Evolutionary conservation across 1,140 invertebrate species (phyloP).

Genomic region (Aporrectodea caliginosa): DNA sequence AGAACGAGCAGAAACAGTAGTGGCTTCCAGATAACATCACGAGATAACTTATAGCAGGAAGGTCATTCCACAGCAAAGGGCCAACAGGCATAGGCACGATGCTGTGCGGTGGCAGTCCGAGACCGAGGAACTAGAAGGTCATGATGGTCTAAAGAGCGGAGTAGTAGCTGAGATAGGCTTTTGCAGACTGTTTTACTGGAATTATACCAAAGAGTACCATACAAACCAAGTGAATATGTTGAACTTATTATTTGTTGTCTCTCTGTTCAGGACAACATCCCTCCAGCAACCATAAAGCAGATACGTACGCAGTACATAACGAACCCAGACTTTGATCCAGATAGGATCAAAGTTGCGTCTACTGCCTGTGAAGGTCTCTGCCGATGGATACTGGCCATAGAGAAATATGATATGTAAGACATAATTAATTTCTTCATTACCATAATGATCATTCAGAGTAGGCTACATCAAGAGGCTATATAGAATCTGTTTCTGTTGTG

Average conservation of each 20-base stretch:
- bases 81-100: background rate
- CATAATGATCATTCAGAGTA: background rate
- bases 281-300: conserved; percentile 48
- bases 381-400: conserved; percentile 56
- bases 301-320: conserved; percentile 54
- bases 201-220: background rate
- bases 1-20: too few relatives aligned
- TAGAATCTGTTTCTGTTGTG: background rate
- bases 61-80: too few relatives aligned
- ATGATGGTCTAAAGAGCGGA: too few relatives aligned
- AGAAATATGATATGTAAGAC: conserved; percentile 54
- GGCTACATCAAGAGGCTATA: background rate
- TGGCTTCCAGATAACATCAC: background rate
- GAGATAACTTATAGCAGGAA: too few relatives aligned
- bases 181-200: background rate
- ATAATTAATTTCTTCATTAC: background rate
- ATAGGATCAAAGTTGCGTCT: conserved; percentile 54
- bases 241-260: too few relatives aligned
- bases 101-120: background rate
- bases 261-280: conserved; percentile 51
- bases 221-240: too few relatives aligned
- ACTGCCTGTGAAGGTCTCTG: conserved; percentile 56
- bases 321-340: conserved; percentile 57
- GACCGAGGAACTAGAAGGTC: too few relatives aligned
- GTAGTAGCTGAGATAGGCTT: background rate